These are phyloP conservation scores for Sylvicapra grimmia DNA, from an alignment of 2,113 vertebrate genomes.

Conservation along the genomic window DNA sequence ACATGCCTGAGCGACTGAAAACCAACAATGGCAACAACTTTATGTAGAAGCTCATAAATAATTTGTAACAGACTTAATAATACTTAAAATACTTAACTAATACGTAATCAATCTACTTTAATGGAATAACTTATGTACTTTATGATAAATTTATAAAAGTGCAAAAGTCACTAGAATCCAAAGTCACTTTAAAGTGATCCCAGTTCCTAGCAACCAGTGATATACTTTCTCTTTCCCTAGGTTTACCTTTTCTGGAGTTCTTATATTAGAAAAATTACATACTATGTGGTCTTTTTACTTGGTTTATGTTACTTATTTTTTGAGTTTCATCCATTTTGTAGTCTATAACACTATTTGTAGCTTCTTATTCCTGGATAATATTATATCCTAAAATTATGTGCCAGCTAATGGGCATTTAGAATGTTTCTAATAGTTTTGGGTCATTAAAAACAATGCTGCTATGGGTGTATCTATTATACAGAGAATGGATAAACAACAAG, in stretches of 20 bases:
- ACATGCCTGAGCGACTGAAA: background rate
- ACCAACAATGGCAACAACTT: background rate
- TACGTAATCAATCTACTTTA: background rate
- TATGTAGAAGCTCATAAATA: background rate
- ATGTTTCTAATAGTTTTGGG: background rate
- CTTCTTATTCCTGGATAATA: background rate
- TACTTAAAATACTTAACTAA: background rate
- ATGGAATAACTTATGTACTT: background rate
- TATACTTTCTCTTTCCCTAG: background rate
- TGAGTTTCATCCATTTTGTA: background rate
- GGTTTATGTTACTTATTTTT: background rate
- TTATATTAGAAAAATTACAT: background rate
- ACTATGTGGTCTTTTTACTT: background rate
- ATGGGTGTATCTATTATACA: background rate
- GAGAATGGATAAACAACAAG: background rate
- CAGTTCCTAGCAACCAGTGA: background rate
- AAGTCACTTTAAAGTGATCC: background rate
- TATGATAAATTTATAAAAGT: background rate
- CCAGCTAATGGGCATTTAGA: background rate
- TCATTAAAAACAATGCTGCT: background rate
- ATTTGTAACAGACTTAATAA: background rate
- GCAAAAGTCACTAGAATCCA: background rate
- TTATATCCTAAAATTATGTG: background rate
- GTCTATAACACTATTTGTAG: background rate
- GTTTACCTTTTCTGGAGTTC: background rate